Percentiles rank a stretch among this genome's conserved stretches.
Conservation (phyloP, 92 coral and sea anemone species). For the Diadumene lineata region DNA sequence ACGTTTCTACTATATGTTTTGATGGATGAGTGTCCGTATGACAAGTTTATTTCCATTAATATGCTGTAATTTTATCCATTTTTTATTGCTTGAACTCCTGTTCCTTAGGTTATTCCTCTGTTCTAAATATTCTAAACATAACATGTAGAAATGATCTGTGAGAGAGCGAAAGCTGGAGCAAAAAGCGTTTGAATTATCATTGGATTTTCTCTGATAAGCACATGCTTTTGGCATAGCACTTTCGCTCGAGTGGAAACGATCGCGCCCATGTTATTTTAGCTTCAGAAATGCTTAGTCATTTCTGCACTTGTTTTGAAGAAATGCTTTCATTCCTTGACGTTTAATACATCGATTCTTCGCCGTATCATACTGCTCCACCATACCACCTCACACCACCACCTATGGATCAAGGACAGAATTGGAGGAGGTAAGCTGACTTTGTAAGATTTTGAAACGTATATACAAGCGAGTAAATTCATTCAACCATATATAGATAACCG, state of each 20-base stretch:
- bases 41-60: conserved; percentile 11
- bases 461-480: not conserved
- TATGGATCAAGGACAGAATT: conserved; percentile 70
- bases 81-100: conserved; percentile 22
- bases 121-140: not conserved
- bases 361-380: conserved; percentile 66
- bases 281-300: not conserved
- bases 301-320: not conserved
- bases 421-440: conserved; percentile 64
- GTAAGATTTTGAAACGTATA: not conserved
- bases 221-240: conserved; percentile 12
- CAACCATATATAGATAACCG: not conserved
- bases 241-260: conserved; percentile 9
- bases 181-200: conserved; percentile 7
- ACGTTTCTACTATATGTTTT: conserved; percentile 14
- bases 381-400: conserved; percentile 77
- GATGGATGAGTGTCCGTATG: conserved; percentile 1
- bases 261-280: not conserved
- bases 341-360: conserved; percentile 76
- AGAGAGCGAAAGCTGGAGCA: conserved; percentile 20
- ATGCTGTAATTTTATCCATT: conserved; percentile 21
- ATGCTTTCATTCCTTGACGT: conserved; percentile 56
- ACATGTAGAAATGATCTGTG: not conserved
- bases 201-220: conserved; percentile 24
- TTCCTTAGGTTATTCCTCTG: not conserved